A percentile compares a stretch with the other conserved stretches of the same genome.
Evolutionary conservation across 2,888 invertebrate species (phyloP).

Genomic region (Pasiphila rectangulata): DNA sequence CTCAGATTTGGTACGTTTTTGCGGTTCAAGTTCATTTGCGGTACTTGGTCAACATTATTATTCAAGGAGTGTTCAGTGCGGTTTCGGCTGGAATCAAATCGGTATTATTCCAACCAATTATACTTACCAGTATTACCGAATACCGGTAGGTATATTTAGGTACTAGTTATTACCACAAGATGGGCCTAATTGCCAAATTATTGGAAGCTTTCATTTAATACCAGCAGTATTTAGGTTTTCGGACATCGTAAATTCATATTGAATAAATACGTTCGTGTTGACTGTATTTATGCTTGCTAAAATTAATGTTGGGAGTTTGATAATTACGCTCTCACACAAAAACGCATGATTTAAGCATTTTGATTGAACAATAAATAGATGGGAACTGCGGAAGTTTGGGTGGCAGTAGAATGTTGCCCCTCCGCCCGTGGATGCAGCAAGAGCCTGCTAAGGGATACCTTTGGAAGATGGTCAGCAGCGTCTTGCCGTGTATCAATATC

Average conservation of each 20-base stretch:
- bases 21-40: background rate
- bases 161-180: conserved; percentile 11
- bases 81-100: conserved; percentile 15
- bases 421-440: no score
- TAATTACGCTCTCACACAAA: no score
- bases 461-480: no score
- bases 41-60: conserved; percentile 24
- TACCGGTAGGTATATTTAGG: conserved; percentile 4
- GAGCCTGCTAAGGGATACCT: no score
- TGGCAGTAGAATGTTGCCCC: no score
- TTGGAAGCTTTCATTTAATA: conserved; percentile 13
- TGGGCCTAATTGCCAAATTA: conserved; percentile 18
- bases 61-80: conserved; percentile 19
- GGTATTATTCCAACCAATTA: conserved; percentile 28
- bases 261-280: conserved; percentile 13
- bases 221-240: conserved; percentile 17
- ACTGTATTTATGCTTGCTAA: no score
- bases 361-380: no score
- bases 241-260: conserved; percentile 20
- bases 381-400: no score
- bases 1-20: conserved; percentile 2
- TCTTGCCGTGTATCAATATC: no score
- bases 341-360: no score
- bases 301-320: background rate
- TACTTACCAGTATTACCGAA: conserved; percentile 19